phyloP scores from a whole-genome alignment of 2,888 invertebrate genomes.

The Dicycla oo region DNA sequence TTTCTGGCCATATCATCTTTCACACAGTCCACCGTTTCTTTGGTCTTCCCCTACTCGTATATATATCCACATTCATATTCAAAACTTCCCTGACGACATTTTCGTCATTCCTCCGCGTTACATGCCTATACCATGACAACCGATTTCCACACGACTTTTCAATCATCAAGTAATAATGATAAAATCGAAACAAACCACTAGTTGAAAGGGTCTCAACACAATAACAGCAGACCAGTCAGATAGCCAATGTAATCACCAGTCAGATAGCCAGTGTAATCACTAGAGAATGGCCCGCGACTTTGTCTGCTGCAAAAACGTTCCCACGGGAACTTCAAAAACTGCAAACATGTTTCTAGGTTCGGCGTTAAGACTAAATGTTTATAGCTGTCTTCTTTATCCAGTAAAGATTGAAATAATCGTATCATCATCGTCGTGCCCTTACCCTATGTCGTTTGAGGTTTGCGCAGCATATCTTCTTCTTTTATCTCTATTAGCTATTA shows the following conservation, averaged over 20 bases:
- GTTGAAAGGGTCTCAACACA: background rate
- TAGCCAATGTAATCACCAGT: conserved; percentile 20
- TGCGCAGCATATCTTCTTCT: too few species aligned
- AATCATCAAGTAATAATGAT: background rate
- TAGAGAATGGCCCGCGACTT: conserved; percentile 9
- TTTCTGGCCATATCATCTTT: too few species aligned
- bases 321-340: conserved; percentile 56
- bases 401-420: conserved; percentile 6
- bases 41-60: too few species aligned
- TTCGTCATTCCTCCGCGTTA: too few species aligned
- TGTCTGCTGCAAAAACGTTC: conserved; percentile 37
- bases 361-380: conserved; percentile 6
- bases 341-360: conserved; percentile 23
- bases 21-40: too few species aligned
- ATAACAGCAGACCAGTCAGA: conserved; percentile 12
- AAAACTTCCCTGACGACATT: too few species aligned
- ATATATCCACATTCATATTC: too few species aligned
- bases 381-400: background rate
- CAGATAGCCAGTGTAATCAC: conserved; percentile 21
- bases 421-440: rapidly evolving
- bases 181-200: conserved; percentile 2
- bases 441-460: background rate
- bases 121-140: too few species aligned
- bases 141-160: too few species aligned
- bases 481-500: too few species aligned